Base-by-base conservation (phyloP, 2,797 vertebrate species). In the Sitta carolinensis region DNA sequence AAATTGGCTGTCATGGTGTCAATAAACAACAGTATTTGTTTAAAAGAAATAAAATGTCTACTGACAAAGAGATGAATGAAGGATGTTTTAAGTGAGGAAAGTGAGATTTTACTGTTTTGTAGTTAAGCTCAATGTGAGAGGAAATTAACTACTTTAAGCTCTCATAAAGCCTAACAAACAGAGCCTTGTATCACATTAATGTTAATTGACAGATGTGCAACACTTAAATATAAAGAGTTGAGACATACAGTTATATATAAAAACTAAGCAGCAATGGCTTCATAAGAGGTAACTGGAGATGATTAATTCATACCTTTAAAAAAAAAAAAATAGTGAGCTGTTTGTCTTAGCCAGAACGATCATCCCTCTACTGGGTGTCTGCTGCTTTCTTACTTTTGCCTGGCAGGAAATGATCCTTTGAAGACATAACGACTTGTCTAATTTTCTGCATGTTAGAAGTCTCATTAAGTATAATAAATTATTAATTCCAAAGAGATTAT, bases 391-490 rank as follows among this genome's bases (percentile, higher is more conserved):
- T 55, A 57, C 63, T 87, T 90, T 82, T 1, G 22, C 59, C 77
- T 82, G 77, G 48, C 43, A 70, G 89, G 78, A 96, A 92, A 94
- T 34, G 78, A 73, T 90, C 67, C 69, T 90, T 87, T 79, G 90
- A 95, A 86, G 84, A 79, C 32, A 72, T 88, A 93, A 86, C 0
- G 2, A 67, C 74, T 95, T 70, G 58, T 70, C 89, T 95, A 74
- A 95, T 93, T 85, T 95, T 92, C 89, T 92, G 62, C 76, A 78
- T 85, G 84, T 89, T 85, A 75, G 90, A 84, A 92, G 69, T 62
- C 79, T 95, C 90, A 94, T 91, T 95, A 95, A 85, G 34, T 80
- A 30, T 48, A 75, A 78, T 92, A 72, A 89, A 92, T 95, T 91
- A 93, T 95, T 93, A 90, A 95, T 84, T 59, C 42, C 52, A 74